Evolutionary conservation across 2,888 invertebrate genomes (phyloP).

Genomic region (Balanococcus diminutus): DNA sequence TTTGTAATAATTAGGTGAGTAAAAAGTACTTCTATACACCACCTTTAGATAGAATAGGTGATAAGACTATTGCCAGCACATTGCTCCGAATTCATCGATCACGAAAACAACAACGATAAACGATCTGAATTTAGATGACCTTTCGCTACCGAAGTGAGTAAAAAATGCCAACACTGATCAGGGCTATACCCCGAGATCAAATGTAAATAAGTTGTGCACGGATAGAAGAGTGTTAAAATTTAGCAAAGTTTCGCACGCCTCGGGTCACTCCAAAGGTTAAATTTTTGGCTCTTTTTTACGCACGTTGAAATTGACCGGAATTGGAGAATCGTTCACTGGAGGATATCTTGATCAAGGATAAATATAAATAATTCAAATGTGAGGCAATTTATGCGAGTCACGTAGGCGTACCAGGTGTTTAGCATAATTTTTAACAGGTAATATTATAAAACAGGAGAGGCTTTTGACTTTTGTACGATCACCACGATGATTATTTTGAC

Average conservation of each 20-base stretch:
- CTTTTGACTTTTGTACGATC: background rate
- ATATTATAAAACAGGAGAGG: background rate
- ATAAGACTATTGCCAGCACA: no score
- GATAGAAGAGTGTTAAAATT: background rate
- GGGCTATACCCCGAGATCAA: no score
- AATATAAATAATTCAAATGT: slow-evolving; percentile 19
- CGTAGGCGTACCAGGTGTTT: background rate
- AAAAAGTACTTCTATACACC: no score
- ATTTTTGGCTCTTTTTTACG: background rate
- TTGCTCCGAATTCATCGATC: no score
- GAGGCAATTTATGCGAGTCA: background rate
- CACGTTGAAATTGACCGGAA: background rate
- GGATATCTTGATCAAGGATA: background rate
- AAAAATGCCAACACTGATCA: no score
- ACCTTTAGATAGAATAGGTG: no score
- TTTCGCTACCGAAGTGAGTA: background rate
- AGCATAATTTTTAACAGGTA: background rate
- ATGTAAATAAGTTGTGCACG: background rate
- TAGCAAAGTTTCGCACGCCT: background rate
- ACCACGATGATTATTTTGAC: background rate
- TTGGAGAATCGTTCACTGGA: background rate
- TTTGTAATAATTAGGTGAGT: no score
- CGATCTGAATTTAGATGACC: background rate
- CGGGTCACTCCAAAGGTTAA: background rate
- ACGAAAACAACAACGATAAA: no score